Percentiles rank a stretch among this genome's conserved stretches.
Evolutionary conservation across 2,797 vertebrate species (phyloP).

Genomic region (Melopsittacus undulatus): DNA sequence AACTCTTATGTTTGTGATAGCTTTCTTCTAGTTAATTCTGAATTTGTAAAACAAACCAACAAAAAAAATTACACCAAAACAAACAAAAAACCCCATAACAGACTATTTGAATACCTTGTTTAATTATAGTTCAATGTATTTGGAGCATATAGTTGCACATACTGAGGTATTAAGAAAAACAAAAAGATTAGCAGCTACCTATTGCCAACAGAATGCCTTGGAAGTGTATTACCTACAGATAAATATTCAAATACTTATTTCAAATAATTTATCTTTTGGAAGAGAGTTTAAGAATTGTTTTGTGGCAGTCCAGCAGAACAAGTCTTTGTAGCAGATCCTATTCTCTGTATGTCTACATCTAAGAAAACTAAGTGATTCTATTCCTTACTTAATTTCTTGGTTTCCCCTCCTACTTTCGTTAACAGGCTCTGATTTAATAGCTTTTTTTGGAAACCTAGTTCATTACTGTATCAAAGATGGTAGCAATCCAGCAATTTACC

Average conservation of each 20-base stretch:
- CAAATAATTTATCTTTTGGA: neutral
- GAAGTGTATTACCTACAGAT: neutral
- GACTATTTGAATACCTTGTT: neutral
- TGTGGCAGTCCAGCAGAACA: neutral
- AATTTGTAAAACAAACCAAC: neutral
- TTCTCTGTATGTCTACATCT: neutral
- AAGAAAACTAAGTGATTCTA: neutral
- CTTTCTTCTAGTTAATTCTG: neutral
- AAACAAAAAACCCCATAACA: neutral
- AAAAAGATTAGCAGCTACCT: neutral
- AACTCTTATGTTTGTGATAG: neutral
- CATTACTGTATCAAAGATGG: conserved; percentile 43
- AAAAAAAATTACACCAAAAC: neutral
- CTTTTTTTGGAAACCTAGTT: conserved; percentile 31
- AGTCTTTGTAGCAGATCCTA: neutral
- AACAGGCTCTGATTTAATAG: conserved; percentile 50
- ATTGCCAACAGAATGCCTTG: neutral
- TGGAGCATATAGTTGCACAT: neutral
- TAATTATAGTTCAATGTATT: neutral
- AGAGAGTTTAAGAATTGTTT: neutral
- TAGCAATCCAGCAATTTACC: conserved; percentile 48
- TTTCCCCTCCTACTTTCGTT: conserved; percentile 36
- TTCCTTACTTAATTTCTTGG: conserved; percentile 10
- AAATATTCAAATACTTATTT: too few species aligned
- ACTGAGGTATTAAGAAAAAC: neutral